These are phyloP conservation scores for Hippoglossus stenolepis DNA, from an alignment of 2,113 vertebrate genomes.

Conservation along the genomic window DNA sequence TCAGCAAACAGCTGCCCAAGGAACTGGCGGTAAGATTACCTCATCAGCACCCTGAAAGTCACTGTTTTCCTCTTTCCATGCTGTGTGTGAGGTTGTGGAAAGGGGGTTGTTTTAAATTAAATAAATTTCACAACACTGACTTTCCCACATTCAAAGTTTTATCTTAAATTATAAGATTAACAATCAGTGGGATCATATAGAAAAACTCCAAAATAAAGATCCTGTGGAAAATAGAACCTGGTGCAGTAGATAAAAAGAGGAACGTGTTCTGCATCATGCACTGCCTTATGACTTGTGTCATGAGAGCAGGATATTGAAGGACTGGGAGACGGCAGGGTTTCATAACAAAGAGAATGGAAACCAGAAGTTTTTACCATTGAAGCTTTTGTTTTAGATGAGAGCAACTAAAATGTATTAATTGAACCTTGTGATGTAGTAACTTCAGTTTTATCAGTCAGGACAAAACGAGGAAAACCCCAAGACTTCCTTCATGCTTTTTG, in stretches of 20 bases:
- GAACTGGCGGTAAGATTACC: constrained; percentile 82
- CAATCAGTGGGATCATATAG: background rate
- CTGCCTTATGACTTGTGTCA: constrained; percentile 39
- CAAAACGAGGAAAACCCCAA: too few species aligned
- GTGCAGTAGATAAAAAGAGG: constrained; percentile 14
- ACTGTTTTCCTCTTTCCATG: background rate
- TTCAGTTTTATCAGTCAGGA: background rate
- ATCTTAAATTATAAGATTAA: background rate
- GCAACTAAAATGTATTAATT: background rate
- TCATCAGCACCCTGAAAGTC: background rate
- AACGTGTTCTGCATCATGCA: background rate
- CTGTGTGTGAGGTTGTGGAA: constrained; percentile 5
- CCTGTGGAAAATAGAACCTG: background rate
- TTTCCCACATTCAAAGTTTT: background rate
- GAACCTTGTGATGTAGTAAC: background rate
- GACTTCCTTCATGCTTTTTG: background rate
- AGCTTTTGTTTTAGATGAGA: too few species aligned
- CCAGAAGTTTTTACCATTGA: background rate
- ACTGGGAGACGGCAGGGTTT: background rate
- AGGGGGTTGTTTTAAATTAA: constrained; percentile 10
- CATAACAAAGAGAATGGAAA: constrained; percentile 16
- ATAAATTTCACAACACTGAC: background rate
- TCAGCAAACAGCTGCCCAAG: constrained; percentile 82
- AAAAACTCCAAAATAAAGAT: background rate
- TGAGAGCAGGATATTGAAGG: background rate